phyloP scores from a whole-genome alignment of 2,113 vertebrate genomes.

The Macaca mulatta region DNA sequence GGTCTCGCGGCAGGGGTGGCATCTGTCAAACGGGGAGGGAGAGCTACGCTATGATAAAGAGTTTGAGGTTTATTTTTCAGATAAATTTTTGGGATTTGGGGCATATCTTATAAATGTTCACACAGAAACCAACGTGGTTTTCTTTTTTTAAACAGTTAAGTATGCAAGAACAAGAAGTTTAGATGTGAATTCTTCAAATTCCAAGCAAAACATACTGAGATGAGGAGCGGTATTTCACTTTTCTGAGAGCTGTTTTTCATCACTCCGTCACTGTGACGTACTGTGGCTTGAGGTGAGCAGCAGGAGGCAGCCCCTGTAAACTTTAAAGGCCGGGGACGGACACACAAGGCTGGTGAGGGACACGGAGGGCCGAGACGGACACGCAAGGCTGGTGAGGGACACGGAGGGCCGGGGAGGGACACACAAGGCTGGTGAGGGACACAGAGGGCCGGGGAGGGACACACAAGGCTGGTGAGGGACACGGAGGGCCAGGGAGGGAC shows the following conservation, averaged over 20 bases:
- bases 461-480: fast-evolving
- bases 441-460: fast-evolving
- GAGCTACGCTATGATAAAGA: neutral
- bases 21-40: fast-evolving
- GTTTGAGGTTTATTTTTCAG: neutral
- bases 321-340: too few relatives aligned
- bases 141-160: neutral
- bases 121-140: neutral
- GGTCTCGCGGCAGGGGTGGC: too few relatives aligned
- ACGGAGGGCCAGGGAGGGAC: fast-evolving
- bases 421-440: too few relatives aligned
- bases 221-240: neutral
- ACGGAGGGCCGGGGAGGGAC: too few relatives aligned
- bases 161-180: neutral
- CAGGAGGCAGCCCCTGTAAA: too few relatives aligned
- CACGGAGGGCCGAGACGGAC: too few relatives aligned
- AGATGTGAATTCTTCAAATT: neutral
- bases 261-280: fast-evolving
- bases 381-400: too few relatives aligned
- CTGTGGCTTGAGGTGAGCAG: neutral
- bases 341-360: too few relatives aligned
- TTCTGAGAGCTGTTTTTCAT: neutral
- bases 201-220: neutral
- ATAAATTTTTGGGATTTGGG: neutral
- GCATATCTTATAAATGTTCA: too few relatives aligned